Evolutionary conservation across 2,113 vertebrate species (phyloP).

Genomic region (Sterrhoptilus dennistouni): DNA sequence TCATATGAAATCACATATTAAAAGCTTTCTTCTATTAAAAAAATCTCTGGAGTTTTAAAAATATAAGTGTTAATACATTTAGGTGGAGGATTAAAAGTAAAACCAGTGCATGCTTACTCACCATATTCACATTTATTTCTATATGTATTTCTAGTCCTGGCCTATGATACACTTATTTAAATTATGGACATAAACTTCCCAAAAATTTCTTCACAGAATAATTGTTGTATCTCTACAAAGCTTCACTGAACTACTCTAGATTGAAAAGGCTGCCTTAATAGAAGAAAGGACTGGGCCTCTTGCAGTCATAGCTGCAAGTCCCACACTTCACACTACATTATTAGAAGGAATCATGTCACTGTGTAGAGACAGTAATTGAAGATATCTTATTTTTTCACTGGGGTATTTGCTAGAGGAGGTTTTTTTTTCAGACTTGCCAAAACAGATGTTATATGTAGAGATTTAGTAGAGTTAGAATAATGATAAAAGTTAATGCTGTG

Average conservation of each 20-base stretch:
- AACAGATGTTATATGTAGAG: neutral
- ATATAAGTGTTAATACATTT: neutral
- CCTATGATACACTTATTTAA: neutral
- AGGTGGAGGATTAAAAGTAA: neutral
- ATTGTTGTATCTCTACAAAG: neutral
- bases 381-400: neutral
- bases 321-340: neutral
- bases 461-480: neutral
- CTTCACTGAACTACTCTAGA: neutral
- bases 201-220: neutral
- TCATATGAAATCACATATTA: neutral
- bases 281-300: neutral
- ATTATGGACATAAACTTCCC: neutral
- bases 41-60: neutral
- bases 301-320: neutral
- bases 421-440: neutral
- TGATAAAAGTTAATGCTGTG: neutral
- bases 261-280: neutral
- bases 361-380: neutral
- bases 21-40: neutral
- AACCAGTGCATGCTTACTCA: neutral
- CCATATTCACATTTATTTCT: neutral
- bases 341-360: neutral
- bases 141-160: neutral
- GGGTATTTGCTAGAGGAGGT: fast-evolving